Evolutionary conservation across 2,797 vertebrate genomes (phyloP), one percentile per base, ranked within the genome.

Genomic region (Melanotaenia trifasciata): DNA sequence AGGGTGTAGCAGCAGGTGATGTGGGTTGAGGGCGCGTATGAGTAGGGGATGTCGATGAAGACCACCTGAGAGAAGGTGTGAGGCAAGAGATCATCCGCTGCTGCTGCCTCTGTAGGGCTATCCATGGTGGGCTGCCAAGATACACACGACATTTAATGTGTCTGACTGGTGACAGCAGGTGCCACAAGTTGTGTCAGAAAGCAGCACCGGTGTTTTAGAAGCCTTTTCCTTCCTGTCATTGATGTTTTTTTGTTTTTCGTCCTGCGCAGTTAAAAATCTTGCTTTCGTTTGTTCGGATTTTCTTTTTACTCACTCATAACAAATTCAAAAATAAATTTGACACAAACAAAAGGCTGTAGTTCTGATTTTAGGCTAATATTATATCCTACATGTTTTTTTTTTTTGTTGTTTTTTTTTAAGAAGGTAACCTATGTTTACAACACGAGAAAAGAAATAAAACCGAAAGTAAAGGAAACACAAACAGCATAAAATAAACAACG

Each of bases 61-160:
- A 95, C 3, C 35, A 98, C 96, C 83, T 97, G 96, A 40, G 96
- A 96, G 86, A 93, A 97, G 72, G 84, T 87, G 63, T 57, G 74
- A 0, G 76, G 32, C 0, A 57, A 70, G 8, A 90, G 74, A 8
- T 92, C 87, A 54, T 24, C 51, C 8, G 93, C n/a, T 32, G 90
- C 60, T 0, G 84, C 71, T 0, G 90, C 79, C 0, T 91, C 91
- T 0, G 36, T 2, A 0, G 58, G 22, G 18, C 83, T 81, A 10
- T 92, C 94, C 96, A 97, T 96, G 10, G n/a, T 78, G 72, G 58
- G 32, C 76, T 79, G 74, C 76, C 40, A 56, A 59, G 12, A 64
- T 70, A 64, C 14, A 47, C 16, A 74, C 38, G 33, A 45, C 62
- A 28, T 53, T 30, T 64, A 13, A 64, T 3, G 24, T 20, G 3